These are phyloP conservation scores for Hoplostethus mediterraneus DNA, from an alignment of 2,797 vertebrate genomes.

Conservation along the genomic window DNA sequence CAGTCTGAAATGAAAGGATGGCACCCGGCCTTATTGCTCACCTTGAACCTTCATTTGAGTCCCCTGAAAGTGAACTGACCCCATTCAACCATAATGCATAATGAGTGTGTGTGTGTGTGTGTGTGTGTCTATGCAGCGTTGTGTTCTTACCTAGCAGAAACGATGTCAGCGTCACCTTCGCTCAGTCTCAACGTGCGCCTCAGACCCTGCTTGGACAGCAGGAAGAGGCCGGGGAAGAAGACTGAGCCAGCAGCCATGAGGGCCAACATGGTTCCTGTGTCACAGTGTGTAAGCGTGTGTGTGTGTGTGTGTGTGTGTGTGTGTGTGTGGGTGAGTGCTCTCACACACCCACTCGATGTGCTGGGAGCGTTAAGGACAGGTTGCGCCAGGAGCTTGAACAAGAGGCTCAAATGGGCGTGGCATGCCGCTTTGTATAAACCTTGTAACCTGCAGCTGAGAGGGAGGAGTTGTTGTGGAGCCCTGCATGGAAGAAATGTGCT, in stretches of 20 bases:
- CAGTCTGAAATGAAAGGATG: conserved; percentile 35
- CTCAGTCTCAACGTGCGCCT: conserved; percentile 84
- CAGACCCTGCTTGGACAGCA: conserved; percentile 85
- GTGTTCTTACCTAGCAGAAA: conserved; percentile 86
- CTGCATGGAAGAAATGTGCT: not conserved
- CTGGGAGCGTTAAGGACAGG: conserved; percentile 13
- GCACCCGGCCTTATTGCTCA: too few species aligned
- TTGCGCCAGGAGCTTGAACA: conserved; percentile 24
- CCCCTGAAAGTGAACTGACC: not conserved
- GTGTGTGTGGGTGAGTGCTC: not conserved
- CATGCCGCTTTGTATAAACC: conserved; percentile 13
- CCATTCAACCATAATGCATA: not conserved
- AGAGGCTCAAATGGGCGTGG: conserved; percentile 21
- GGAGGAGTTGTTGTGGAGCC: conserved; percentile 16
- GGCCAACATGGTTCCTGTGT: conserved; percentile 82
- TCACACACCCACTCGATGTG: not conserved
- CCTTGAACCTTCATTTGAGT: too few species aligned
- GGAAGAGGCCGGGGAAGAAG: conserved; percentile 91
- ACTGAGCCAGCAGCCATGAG: conserved; percentile 87
- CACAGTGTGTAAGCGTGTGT: not conserved
- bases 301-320: conserved; percentile 4
- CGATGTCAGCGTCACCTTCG: conserved; percentile 86
- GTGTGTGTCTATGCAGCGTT: conserved; percentile 1
- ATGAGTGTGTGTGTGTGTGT: conserved; percentile 4
- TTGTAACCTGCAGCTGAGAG: conserved; percentile 43